phyloP scores from a whole-genome alignment of 2,888 invertebrate genomes.

The Agrilus cyanescens region DNA sequence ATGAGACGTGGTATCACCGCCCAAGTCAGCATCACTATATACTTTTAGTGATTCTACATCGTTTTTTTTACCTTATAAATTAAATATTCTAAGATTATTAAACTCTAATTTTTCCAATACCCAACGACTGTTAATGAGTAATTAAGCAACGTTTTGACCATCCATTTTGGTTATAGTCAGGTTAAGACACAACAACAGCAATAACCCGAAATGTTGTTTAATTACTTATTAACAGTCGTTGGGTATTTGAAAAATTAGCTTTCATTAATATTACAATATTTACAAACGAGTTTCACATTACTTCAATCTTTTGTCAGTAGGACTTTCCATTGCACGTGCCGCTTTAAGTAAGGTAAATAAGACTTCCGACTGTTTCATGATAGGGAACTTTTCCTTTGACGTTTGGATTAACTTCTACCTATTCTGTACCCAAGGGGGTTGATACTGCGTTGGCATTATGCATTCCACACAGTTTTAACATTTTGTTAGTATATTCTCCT shows the following conservation, averaged over 20 bases:
- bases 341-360: constrained; percentile 12
- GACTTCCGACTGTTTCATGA: constrained; percentile 14
- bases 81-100: constrained; percentile 7
- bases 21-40: constrained; percentile 18
- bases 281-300: constrained; percentile 9
- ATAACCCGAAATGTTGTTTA: no score
- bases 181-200: no score
- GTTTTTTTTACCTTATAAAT: constrained; percentile 4
- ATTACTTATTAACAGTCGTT: no score
- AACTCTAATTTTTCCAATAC: no score
- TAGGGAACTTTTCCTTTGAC: constrained; percentile 8
- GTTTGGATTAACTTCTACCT: constrained; percentile 4
- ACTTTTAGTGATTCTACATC: constrained; percentile 6
- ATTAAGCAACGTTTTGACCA: no score
- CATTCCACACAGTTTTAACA: constrained; percentile 13
- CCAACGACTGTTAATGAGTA: no score
- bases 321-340: constrained; percentile 2
- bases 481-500: constrained; percentile 6
- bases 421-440: constrained; percentile 12
- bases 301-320: constrained; percentile 7
- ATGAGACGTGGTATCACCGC: constrained; percentile 12
- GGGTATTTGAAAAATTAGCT: no score
- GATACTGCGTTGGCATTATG: constrained; percentile 15
- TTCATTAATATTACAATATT: no score
- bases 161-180: no score